These are phyloP conservation scores for Drosophila colorata DNA, from an alignment of 2,888 invertebrate species.

Conservation along the genomic window DNA sequence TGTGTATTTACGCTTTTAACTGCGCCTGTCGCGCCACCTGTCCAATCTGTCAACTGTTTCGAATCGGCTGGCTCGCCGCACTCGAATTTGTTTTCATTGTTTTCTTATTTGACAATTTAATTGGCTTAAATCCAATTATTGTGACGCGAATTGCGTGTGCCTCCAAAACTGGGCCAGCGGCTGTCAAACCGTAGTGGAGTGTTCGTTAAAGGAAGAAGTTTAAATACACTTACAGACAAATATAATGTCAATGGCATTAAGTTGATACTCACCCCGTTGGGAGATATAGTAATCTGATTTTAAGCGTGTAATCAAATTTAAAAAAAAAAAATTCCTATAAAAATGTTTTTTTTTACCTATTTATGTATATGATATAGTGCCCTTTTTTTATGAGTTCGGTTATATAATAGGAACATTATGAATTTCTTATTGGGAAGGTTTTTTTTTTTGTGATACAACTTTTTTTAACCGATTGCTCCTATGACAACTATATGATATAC, in stretches of 20 bases:
- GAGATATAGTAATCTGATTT: too few relatives aligned
- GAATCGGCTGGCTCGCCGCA: slow-evolving; percentile 10
- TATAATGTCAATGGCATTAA: too few relatives aligned
- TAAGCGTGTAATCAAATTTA: too few relatives aligned
- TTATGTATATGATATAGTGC: too few relatives aligned
- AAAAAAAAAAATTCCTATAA: too few relatives aligned
- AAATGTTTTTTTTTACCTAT: too few relatives aligned
- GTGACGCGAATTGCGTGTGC: slow-evolving; percentile 28
- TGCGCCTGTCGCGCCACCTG: slow-evolving; percentile 38
- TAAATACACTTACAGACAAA: neutral
- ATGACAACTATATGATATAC: neutral
- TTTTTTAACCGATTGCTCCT: neutral
- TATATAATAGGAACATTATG: too few relatives aligned
- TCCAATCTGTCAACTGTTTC: slow-evolving; percentile 56
- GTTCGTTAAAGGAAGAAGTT: neutral
- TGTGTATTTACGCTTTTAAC: slow-evolving; percentile 27
- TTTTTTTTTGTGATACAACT: too few relatives aligned
- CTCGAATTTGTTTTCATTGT: slow-evolving; percentile 19
- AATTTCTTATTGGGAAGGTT: too few relatives aligned
- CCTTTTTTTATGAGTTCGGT: too few relatives aligned
- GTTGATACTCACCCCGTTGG: too few relatives aligned
- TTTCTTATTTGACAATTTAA: slow-evolving; percentile 51
- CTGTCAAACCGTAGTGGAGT: slow-evolving; percentile 17
- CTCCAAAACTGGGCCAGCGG: slow-evolving; percentile 19
- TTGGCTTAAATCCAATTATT: slow-evolving; percentile 59